A percentile compares a stretch with the other conserved stretches of the same genome.
These are phyloP conservation scores for Ciconia boyciana DNA, from an alignment of 2,113 vertebrate species.

Conservation along the genomic window DNA sequence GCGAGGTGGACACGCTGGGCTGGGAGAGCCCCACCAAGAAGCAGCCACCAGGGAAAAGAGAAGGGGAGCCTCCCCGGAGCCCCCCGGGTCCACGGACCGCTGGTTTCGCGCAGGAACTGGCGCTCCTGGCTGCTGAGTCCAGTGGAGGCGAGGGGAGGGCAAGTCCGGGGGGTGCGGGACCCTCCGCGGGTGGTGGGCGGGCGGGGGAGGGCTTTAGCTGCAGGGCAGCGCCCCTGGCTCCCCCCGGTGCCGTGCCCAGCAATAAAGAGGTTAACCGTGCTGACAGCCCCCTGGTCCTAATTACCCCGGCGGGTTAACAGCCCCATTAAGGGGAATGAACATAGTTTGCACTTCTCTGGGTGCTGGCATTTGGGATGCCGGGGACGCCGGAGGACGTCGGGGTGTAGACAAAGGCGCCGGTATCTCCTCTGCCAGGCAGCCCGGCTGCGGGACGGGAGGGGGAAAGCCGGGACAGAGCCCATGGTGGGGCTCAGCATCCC, in stretches of 20 bases:
- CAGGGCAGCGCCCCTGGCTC: neutral
- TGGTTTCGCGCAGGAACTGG: neutral
- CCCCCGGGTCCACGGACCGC: neutral
- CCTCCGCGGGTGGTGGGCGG: neutral
- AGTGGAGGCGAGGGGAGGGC: neutral
- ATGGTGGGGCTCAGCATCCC: neutral
- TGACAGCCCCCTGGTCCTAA: conserved; percentile 35
- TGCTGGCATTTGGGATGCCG: neutral
- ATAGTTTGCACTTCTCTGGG: conserved; percentile 36
- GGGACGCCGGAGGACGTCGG: neutral
- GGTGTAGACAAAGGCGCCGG: neutral
- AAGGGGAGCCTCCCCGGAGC: neutral
- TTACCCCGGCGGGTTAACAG: conserved; percentile 51
- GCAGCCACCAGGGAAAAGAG: neutral
- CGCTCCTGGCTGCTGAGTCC: neutral
- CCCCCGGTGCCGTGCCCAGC: neutral
- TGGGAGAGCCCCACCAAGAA: neutral
- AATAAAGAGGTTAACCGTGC: conserved; percentile 34
- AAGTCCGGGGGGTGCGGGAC: neutral
- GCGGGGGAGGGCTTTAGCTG: neutral
- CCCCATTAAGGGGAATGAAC: conserved; percentile 45
- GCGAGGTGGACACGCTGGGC: neutral
- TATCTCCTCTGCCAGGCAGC: neutral
- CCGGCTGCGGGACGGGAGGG: neutral
- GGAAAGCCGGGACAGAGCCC: neutral